Conservation (phyloP, 2,888 invertebrate genomes). For the Calameuta idolon region DNA sequence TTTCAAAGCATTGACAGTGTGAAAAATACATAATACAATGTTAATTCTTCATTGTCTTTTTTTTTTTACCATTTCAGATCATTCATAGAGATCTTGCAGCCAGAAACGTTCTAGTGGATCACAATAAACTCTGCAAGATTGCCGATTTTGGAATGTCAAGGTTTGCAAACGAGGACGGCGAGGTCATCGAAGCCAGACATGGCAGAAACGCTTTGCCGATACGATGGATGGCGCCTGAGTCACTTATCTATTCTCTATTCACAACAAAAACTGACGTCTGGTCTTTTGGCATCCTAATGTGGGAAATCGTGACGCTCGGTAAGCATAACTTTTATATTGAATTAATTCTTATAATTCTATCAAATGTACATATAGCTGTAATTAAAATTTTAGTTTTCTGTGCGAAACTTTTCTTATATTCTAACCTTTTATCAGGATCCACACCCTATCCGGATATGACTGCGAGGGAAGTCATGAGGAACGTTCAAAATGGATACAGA, state of each 20-base stretch:
- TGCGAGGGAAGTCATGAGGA: constrained; percentile 84
- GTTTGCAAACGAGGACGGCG: constrained; percentile 69
- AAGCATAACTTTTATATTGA: constrained; percentile 20
- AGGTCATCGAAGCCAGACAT: constrained; percentile 69
- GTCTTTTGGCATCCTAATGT: constrained; percentile 87
- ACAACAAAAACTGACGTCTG: constrained; percentile 87
- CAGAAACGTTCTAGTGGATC: constrained; percentile 84
- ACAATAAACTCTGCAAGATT: constrained; percentile 88
- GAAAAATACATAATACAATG: neutral
- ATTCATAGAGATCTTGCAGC: constrained; percentile 88
- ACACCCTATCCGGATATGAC: constrained; percentile 89
- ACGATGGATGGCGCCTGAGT: constrained; percentile 90
- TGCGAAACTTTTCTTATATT: neutral
- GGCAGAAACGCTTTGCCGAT: constrained; percentile 76
- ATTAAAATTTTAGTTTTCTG: neutral
- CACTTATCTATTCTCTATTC: constrained; percentile 81
- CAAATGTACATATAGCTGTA: no score
- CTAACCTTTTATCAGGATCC: constrained; percentile 72
- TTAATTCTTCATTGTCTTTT: neutral
- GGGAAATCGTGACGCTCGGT: constrained; percentile 91
- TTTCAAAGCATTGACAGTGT: neutral
- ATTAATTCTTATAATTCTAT: neutral
- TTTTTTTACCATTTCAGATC: constrained; percentile 70
- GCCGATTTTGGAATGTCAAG: constrained; percentile 91
- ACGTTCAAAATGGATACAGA: constrained; percentile 82